These are phyloP conservation scores for Tricholaema leucomelas DNA, from an alignment of 2,113 vertebrate genomes.

Conservation along the genomic window DNA sequence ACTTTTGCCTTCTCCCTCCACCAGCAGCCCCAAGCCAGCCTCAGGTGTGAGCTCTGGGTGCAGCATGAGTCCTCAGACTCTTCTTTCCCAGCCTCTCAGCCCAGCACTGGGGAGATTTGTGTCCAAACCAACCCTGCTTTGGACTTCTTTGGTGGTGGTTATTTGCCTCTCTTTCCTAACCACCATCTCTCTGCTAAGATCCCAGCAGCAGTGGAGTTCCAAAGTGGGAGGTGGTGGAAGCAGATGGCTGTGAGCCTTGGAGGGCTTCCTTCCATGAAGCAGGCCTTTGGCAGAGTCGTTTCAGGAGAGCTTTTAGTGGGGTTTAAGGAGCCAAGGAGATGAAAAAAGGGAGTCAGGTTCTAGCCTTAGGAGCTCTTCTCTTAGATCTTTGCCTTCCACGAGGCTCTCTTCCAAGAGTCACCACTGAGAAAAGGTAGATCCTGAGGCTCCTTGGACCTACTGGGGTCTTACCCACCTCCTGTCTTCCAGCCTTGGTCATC, in stretches of 20 bases:
- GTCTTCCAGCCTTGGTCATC: constrained; percentile 26
- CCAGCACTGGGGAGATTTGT: neutral
- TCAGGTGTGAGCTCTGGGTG: neutral
- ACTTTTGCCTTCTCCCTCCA: neutral
- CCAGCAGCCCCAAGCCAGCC: neutral
- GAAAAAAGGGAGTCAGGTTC: constrained; percentile 21
- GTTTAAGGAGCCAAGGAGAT: constrained; percentile 27
- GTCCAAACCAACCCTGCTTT: no score
- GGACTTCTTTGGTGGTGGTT: neutral
- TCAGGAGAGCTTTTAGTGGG: neutral
- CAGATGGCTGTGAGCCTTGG: neutral
- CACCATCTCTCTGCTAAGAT: neutral
- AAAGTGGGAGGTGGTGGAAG: neutral
- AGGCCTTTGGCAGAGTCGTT: neutral
- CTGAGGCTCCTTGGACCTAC: neutral
- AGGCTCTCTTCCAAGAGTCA: neutral
- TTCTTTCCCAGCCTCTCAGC: neutral
- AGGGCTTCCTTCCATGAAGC: neutral
- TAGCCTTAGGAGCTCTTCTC: neutral
- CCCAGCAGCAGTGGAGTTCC: neutral
- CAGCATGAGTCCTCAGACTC: neutral
- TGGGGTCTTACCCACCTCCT: neutral
- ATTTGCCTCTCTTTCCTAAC: neutral
- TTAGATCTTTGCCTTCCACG: neutral
- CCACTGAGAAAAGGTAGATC: neutral